A percentile compares a stretch with the other conserved stretches of the same genome.
phyloP scores from a whole-genome alignment of 2,113 vertebrate species.

The Okapia johnstoni region DNA sequence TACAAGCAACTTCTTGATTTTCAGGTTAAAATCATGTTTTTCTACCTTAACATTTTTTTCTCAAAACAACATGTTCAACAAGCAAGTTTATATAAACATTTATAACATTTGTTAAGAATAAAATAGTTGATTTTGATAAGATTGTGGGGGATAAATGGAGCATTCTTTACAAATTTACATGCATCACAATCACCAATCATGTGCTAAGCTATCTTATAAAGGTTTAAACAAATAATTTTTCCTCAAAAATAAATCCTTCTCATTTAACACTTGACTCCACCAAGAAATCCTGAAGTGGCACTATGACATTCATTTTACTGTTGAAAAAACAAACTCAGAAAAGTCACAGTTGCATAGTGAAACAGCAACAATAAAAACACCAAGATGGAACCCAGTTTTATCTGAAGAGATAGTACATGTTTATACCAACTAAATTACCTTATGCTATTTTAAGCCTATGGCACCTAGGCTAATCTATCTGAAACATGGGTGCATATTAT shows the following conservation, averaged over 20 bases:
- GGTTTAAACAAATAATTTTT: not conserved
- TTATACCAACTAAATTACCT: not conserved
- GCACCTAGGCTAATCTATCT: not conserved
- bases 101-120: slow-evolving; percentile 41
- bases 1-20: not conserved
- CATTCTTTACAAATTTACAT: slow-evolving; percentile 8
- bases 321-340: slow-evolving; percentile 24
- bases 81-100: slow-evolving; percentile 6
- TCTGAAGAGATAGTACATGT: not conserved
- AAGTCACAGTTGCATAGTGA: slow-evolving; percentile 6
- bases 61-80: not conserved
- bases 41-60: slow-evolving; percentile 14
- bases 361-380: not conserved
- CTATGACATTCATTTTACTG: not conserved
- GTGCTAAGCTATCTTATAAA: not conserved
- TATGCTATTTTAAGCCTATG: not conserved
- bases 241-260: not conserved
- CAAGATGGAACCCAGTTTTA: not conserved
- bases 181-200: not conserved
- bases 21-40: slow-evolving; percentile 19
- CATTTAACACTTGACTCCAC: not conserved
- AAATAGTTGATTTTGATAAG: not conserved
- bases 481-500: not conserved
- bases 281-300: not conserved
- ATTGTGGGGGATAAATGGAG: not conserved